Evolutionary conservation across 1,140 invertebrate species (phyloP).

Genomic region (Pomacea maculata): DNA sequence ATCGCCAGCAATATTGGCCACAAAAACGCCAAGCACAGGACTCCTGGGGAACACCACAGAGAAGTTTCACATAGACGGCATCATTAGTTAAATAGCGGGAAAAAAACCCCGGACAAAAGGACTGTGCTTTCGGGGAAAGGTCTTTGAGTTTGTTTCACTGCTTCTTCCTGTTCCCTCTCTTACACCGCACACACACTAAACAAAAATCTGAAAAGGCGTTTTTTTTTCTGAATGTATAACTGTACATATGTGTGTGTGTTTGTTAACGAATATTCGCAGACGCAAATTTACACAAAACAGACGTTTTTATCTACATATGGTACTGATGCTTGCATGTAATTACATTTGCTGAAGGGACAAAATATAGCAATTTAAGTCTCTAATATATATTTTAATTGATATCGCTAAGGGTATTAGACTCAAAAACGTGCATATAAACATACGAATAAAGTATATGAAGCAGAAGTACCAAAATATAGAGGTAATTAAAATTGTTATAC

Average conservation of each 20-base stretch:
- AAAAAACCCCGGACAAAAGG: neutral
- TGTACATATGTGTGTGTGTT: too few species aligned
- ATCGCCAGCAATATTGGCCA: conserved; percentile 30
- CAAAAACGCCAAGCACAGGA: conserved; percentile 14
- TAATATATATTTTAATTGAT: too few species aligned
- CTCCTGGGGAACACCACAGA: conserved; percentile 12
- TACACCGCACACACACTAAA: neutral
- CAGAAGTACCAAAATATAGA: neutral
- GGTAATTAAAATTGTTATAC: conserved; percentile 57
- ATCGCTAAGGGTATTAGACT: too few species aligned
- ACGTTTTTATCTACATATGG: too few species aligned
- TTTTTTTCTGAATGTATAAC: too few species aligned
- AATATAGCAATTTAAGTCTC: too few species aligned
- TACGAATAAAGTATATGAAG: neutral
- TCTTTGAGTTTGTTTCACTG: neutral
- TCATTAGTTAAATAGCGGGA: neutral
- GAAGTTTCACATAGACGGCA: neutral
- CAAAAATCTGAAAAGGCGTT: too few species aligned
- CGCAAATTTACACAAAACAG: too few species aligned
- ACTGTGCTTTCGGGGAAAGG: neutral
- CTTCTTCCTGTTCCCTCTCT: neutral
- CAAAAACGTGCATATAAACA: neutral
- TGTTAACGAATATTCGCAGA: too few species aligned
- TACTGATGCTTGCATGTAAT: too few species aligned
- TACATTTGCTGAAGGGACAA: too few species aligned